Conservation (phyloP, 92 coral and sea anemone genomes). For the Zoanthus gigantus region DNA sequence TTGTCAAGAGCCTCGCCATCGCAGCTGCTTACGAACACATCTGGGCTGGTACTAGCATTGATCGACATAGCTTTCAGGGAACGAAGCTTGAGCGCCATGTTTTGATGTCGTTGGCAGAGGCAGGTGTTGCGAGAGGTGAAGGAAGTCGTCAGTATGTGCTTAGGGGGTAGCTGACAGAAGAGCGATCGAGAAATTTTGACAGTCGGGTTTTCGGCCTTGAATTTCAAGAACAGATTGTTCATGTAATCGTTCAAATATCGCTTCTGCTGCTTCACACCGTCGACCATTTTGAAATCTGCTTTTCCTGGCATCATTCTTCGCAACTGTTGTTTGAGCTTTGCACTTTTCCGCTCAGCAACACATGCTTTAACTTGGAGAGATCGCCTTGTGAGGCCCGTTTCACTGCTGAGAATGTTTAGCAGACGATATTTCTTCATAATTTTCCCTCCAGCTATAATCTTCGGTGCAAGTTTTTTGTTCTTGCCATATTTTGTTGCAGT, state of each 20-base stretch:
- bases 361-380: slow-evolving; percentile 45
- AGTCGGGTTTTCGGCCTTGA: slow-evolving; percentile 50
- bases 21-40: slow-evolving; percentile 41
- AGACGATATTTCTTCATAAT: slow-evolving; percentile 55
- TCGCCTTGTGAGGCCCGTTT: slow-evolving; percentile 39
- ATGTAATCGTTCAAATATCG: slow-evolving; percentile 59
- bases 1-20: slow-evolving; percentile 30
- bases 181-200: slow-evolving; percentile 38
- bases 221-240: slow-evolving; percentile 57
- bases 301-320: slow-evolving; percentile 66
- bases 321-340: slow-evolving; percentile 14
- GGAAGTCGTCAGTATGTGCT: slow-evolving; percentile 56
- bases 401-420: slow-evolving; percentile 32
- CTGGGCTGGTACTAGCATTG: slow-evolving; percentile 44
- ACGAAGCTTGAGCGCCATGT: slow-evolving; percentile 63
- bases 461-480: slow-evolving; percentile 50
- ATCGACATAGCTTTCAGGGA: slow-evolving; percentile 35
- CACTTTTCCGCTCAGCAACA: slow-evolving; percentile 21
- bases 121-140: slow-evolving; percentile 65
- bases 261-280: slow-evolving; percentile 62
- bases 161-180: slow-evolving; percentile 53
- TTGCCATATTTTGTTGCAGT: slow-evolving; percentile 18
- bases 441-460: slow-evolving; percentile 48
- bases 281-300: slow-evolving; percentile 51
- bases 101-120: slow-evolving; percentile 67